Evolutionary conservation across 2,797 vertebrate genomes (phyloP), one percentile per base, ranked within the genome.

Genomic region (Caiman crocodilus): DNA sequence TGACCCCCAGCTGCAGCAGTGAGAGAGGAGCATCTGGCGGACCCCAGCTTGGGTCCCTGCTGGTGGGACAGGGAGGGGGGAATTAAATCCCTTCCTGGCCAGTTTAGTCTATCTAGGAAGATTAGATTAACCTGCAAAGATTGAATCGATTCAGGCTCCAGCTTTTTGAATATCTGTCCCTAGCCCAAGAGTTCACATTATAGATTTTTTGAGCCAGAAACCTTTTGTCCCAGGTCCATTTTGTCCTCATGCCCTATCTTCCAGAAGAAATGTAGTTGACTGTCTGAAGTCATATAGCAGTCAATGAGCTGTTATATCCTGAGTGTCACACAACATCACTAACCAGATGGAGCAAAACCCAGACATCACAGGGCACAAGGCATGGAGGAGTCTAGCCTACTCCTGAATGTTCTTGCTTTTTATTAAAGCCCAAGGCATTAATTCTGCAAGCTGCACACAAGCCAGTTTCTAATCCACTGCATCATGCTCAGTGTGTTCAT

Each of bases 181-280:
- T 50, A 50, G 42, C 42, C 42, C 42, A 50, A 96, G 90, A 79
- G 87, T 71, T 59, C 76, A 74, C 84, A 85, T 28, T n/a, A 85
- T 32, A 71, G 82, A 82, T 80, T 78, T 55, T 2, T 57, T 90
- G 92, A 94, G 85, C 85, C 12, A 71, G 57, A 60, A 90, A 42
- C 32, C 86, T 90, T 94, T 90, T 94, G 61, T 92, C 95, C 69
- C 82, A 88, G 79, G 73, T 57, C 86, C 86, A 55, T 80, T 94
- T 85, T 85, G 55, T 82, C 82, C 89, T 92, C 87, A 90, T 87
- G 86, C 63, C 78, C 56, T 56, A 30, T 93, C 91, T 93, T 78
- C 94, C 93, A 92, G 58, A 95, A 87, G 83, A 67, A 91, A 94
- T 90, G 30, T 42, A 61, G 65, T 92, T 92, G 91, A 90, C 91